Conservation (phyloP, 2,113 vertebrate genomes). For the Chunga burmeisteri region DNA sequence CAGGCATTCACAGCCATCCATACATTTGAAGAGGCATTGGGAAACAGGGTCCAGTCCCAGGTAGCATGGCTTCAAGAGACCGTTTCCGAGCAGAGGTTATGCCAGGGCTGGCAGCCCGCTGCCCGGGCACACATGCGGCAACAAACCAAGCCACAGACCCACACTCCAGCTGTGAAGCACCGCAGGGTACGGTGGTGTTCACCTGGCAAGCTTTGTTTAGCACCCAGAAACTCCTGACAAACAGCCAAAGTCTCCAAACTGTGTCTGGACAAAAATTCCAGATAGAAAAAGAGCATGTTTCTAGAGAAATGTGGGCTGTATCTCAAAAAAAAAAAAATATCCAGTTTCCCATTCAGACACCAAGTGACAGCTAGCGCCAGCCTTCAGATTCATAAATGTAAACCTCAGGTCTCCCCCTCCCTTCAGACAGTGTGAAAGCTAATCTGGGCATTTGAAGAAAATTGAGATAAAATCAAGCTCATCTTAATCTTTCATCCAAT, state of each 20-base stretch:
- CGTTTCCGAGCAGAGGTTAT: not conserved
- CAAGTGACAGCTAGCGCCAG: not conserved
- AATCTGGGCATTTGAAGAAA: not conserved
- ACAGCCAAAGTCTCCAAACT: not conserved
- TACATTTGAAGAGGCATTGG: not conserved
- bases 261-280: not conserved
- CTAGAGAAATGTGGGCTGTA: not conserved
- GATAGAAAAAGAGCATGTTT: not conserved
- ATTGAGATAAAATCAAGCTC: not conserved
- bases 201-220: not conserved
- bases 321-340: not conserved
- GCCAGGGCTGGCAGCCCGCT: not conserved
- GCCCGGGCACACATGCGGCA: rapidly evolving
- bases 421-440: not conserved
- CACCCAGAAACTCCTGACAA: not conserved
- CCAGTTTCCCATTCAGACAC: not conserved
- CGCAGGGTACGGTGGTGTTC: not conserved
- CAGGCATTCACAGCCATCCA: not conserved
- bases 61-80: not conserved
- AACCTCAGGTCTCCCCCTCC: not conserved
- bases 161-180: not conserved
- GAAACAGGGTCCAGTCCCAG: not conserved
- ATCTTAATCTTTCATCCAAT: not conserved
- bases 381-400: not conserved
- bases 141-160: not conserved